phyloP scores from a whole-genome alignment of 2,888 invertebrate genomes.

The Phyto melanocephala region DNA sequence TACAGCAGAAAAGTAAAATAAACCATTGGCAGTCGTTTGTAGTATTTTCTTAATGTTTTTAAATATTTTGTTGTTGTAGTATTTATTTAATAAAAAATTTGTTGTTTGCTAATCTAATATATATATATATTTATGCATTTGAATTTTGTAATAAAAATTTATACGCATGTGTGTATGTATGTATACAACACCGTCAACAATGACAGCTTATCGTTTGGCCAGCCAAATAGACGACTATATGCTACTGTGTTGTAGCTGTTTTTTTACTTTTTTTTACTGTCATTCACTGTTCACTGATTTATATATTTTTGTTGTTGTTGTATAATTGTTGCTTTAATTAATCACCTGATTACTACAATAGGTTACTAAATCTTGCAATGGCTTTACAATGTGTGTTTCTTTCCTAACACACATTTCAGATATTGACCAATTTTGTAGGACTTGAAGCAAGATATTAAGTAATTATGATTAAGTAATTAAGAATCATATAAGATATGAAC shows the following conservation, averaged over 20 bases:
- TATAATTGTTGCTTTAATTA: slow-evolving; percentile 18
- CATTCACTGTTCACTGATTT: slow-evolving; percentile 16
- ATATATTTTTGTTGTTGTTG: not conserved
- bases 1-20: slow-evolving; percentile 22
- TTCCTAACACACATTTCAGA: slow-evolving; percentile 21
- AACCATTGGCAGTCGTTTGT: slow-evolving; percentile 44
- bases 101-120: slow-evolving; percentile 25
- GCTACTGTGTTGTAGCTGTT: not conserved
- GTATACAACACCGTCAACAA: not conserved
- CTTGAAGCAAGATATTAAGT: no score
- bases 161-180: no score
- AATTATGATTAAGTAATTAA: no score
- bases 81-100: slow-evolving; percentile 8
- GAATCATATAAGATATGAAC: no score
- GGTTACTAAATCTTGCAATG: slow-evolving; percentile 27
- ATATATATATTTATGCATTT: slow-evolving; percentile 6
- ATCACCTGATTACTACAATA: slow-evolving; percentile 14
- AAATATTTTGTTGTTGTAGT: not conserved
- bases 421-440: slow-evolving; percentile 12
- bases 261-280: not conserved
- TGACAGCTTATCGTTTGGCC: not conserved
- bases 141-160: slow-evolving; percentile 6
- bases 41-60: slow-evolving; percentile 20
- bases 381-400: slow-evolving; percentile 5
- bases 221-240: slow-evolving; percentile 25